Conservation (phyloP, 2,797 vertebrate species). For the Loriculus beryllinus region DNA sequence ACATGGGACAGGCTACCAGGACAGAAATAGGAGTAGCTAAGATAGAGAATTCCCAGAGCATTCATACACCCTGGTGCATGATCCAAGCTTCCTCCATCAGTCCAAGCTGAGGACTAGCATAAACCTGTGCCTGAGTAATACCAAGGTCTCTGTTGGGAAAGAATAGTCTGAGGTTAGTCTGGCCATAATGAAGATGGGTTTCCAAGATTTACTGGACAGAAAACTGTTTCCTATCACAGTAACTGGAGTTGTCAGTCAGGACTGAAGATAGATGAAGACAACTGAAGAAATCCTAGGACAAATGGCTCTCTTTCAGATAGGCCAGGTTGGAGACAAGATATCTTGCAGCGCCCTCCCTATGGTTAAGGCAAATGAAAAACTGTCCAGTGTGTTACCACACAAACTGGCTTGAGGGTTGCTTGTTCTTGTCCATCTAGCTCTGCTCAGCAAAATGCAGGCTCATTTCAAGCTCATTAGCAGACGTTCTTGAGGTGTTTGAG, state of each 20-base stretch:
- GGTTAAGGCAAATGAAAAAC: background rate
- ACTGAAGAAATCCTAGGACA: background rate
- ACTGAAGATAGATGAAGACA: background rate
- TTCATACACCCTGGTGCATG: rapidly evolving
- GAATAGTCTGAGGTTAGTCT: background rate
- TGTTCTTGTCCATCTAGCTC: background rate
- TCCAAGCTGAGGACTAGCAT: background rate
- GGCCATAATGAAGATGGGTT: background rate
- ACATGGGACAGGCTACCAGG: background rate
- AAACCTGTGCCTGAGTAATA: background rate
- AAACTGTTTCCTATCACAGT: background rate
- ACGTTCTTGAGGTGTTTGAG: slow-evolving; percentile 31
- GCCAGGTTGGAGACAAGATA: background rate
- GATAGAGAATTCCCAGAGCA: background rate
- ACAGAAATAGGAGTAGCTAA: background rate
- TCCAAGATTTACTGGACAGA: background rate
- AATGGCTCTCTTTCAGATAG: background rate
- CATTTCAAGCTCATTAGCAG: slow-evolving; percentile 17
- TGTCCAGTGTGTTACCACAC: background rate
- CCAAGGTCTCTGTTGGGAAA: background rate
- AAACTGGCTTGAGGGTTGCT: background rate
- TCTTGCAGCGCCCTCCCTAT: background rate
- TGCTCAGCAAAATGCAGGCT: background rate
- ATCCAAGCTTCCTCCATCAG: background rate
- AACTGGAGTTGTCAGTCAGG: background rate